Evolutionary conservation across 2,888 invertebrate genomes (phyloP).

Genomic region (Sesia bembeciformis): DNA sequence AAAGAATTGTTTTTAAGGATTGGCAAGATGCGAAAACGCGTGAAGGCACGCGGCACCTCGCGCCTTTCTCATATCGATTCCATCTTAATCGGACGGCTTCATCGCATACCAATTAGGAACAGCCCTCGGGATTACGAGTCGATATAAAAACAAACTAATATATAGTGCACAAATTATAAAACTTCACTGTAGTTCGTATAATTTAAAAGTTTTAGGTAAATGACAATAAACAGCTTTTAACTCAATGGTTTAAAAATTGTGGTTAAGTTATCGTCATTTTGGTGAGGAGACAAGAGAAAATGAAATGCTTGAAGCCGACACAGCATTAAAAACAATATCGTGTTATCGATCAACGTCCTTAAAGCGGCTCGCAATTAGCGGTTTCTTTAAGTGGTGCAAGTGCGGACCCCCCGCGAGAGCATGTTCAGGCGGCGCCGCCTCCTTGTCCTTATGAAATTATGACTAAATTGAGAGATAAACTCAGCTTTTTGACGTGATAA

Average conservation of each 20-base stretch:
- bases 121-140: slow-evolving; percentile 5
- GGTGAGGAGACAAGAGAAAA: slow-evolving; percentile 26
- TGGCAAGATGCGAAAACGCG: slow-evolving; percentile 30
- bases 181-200: too few relatives aligned
- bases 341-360: slow-evolving; percentile 61
- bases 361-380: slow-evolving; percentile 61
- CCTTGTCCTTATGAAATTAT: slow-evolving; percentile 55
- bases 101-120: slow-evolving; percentile 45
- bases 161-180: neutral
- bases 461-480: slow-evolving; percentile 67
- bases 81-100: slow-evolving; percentile 44
- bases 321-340: slow-evolving; percentile 61
- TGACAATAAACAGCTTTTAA: too few relatives aligned
- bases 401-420: slow-evolving; percentile 50
- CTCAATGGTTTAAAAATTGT: too few relatives aligned
- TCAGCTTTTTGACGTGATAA: slow-evolving; percentile 52
- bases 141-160: neutral
- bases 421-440: slow-evolving; percentile 27
- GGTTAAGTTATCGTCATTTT: neutral
- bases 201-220: too few relatives aligned
- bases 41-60: slow-evolving; percentile 50
- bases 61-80: slow-evolving; percentile 39
- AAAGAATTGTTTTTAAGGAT: slow-evolving; percentile 10
- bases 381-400: slow-evolving; percentile 22
- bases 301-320: slow-evolving; percentile 39